phyloP scores from a whole-genome alignment of 2,113 vertebrate genomes.

The Nothobranchius furzeri region DNA sequence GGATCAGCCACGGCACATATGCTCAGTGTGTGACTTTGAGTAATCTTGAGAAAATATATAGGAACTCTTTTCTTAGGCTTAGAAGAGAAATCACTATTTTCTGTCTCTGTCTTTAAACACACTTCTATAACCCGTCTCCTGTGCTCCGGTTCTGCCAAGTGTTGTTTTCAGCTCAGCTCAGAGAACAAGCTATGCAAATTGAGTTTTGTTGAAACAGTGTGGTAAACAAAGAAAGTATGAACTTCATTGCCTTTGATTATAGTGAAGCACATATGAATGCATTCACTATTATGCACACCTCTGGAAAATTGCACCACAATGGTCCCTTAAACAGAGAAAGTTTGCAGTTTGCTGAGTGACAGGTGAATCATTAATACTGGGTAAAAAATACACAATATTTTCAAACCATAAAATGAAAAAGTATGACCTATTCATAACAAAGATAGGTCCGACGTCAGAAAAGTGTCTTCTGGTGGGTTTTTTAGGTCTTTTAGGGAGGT shows the following conservation, averaged over 20 bases:
- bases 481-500: no score
- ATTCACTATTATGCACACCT: neutral
- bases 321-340: neutral
- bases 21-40: neutral
- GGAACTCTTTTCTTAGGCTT: neutral
- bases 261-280: neutral
- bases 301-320: neutral
- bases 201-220: neutral
- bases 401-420: no score
- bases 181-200: neutral
- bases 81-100: neutral
- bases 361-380: neutral
- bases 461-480: no score
- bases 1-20: neutral
- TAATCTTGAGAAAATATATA: neutral
- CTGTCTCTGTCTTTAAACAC: neutral
- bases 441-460: no score
- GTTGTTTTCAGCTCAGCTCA: neutral
- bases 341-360: neutral
- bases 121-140: neutral
- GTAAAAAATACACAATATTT: no score
- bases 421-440: no score
- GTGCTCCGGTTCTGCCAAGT: neutral
- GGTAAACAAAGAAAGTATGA: neutral
- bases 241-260: neutral